Evolutionary conservation across 2,888 invertebrate species (phyloP), one percentile per base, ranked within the genome.

Genomic region (Actias luna): DNA sequence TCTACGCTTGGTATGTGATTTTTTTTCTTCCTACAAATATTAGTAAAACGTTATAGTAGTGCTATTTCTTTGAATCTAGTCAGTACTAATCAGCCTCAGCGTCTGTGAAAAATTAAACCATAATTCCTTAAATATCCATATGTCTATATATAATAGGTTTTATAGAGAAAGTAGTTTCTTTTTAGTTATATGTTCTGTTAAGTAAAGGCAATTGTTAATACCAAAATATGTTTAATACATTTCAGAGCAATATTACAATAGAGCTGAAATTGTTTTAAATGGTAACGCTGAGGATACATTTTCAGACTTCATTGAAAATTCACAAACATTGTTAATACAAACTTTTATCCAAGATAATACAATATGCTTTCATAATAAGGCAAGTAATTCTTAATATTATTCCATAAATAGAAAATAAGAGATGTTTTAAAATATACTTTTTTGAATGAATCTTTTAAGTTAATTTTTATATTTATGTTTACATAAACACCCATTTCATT

Each of bases 301-400:
- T 33, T 72, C 80, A 61, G 87, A 91, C 65, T 93, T 93, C 63
- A 80, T 92, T 60, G 84, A 87, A 66, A 87, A 87, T 68, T 75
- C 91, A 61, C 88, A 89, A 72, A 79, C 75, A 64, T 68, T 89
- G 14, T 67, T 88, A 58, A 71, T 93, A 59, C 91, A 91, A 76
- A 77, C 77, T 46, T 74, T 68, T 65, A 50, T 82, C 22, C 69
- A 79, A 68, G 77, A 82, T 61, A 73, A 79, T 65, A 71, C 65
- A 58, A 66, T 88, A 61, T 61, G 70, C 62, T 73, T 89, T 57
- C 69, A 76, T 59, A 81, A 80, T 59, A 79, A 83, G 76, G 84
- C 87, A 71, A 73, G 67, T 50, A 12, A 25, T 50, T 22, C 8
- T 25, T 25, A 4, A 25, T 50, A 25, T 42, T 42, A 42, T 18